Base-by-base conservation (phyloP, 2,797 vertebrate species). In the Bradypodion pumilum region DNA sequence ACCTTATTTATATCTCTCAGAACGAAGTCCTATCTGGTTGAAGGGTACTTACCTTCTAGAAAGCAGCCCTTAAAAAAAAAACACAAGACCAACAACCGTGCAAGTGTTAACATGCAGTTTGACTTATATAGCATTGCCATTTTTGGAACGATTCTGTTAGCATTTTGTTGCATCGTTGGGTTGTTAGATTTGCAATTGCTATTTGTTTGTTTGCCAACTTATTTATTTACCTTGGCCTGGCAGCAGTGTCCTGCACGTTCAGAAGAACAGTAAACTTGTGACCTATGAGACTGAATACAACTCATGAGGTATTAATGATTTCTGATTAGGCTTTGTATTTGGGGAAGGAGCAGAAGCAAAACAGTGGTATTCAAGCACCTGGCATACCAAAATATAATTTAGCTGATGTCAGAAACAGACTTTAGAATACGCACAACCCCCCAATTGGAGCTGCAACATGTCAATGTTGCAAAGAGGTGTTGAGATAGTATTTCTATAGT, bases 71-170 rank as follows among this genome's bases (percentile, higher is more conserved):
- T 56, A 63, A 85, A 52, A 46, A 76, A 37, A 76, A 37, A 82
- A n/a, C 88, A 83, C 88, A 82, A 87, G 79, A 74, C 79, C 60
- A 15, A 78, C 5, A 65, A 16, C 27, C 62, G 35, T 81, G 80
- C 79, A 91, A 89, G 59, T 90, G 84, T 90, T 87, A 81, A 72
- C 84, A 80, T 27, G 13, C 75, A 70, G 82, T 90, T 90, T 91
- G 78, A 46, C 81, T 84, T 90, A 35, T 74, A 25, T 52, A 37
- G 44, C 83, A 25, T 1, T 90, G 72, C 84, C 77, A 80, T 19
- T 40, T 2, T 49, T 49, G 49, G 49, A 8, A 49, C 15, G 8
- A 49, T 49, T 49, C 49, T 49, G 49, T 49, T 15, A 49, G 49
- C 49, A 49, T 56, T n/a, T n/a, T 2, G 52, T 13, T 13, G 52